Base-by-base conservation (phyloP, 2,888 invertebrate species). In the Diarsia brunnea region DNA sequence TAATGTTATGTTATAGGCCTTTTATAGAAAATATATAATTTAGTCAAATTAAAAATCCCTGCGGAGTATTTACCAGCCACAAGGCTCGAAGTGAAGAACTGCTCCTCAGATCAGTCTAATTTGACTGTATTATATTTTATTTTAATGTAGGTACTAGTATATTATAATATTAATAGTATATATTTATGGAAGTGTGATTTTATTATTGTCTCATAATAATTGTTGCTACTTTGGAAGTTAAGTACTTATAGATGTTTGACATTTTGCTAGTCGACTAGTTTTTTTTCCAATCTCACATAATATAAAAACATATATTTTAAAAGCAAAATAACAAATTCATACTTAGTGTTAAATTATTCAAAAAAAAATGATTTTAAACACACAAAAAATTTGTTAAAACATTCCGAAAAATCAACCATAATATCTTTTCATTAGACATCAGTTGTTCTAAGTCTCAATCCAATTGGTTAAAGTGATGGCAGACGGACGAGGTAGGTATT, bases 171-270 rank as follows among this genome's bases (percentile, higher is more conserved):
- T 58, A 43, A 51, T 45, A 71, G 14, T 58, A 43, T 51, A 76
- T 64, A 49, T 69, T 43, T 49, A 53, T 27, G 49, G 47, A 38
- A 53, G 10, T 53, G 58, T 65, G 38, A 70, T 63, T 53, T 47
- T 43, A 60, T 81, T 80, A 80, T 80, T 80, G 79, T 70, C 79
- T 70, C 27, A 27, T 24, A 63, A 63, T 61, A 61, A 47, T 68
- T 76, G 16, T 61, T 43, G 68, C 14, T 60, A 60, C 16, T 68
- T 51, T 60, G 12, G 51, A 78, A 38, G 21, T 45, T 71, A 24
- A n/a, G 21, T 71, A 71, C 55, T 31, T 76, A 66, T 3, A 45
- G 19, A 51, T 61, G 53, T 47, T 77, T 31, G 14, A 27, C 38
- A 21, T 49, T 64, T 64, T 31, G 3, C 19, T n/a, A 51, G 12